Base-by-base conservation (phyloP, 2,113 vertebrate species). In the Capreolus pygargus region DNA sequence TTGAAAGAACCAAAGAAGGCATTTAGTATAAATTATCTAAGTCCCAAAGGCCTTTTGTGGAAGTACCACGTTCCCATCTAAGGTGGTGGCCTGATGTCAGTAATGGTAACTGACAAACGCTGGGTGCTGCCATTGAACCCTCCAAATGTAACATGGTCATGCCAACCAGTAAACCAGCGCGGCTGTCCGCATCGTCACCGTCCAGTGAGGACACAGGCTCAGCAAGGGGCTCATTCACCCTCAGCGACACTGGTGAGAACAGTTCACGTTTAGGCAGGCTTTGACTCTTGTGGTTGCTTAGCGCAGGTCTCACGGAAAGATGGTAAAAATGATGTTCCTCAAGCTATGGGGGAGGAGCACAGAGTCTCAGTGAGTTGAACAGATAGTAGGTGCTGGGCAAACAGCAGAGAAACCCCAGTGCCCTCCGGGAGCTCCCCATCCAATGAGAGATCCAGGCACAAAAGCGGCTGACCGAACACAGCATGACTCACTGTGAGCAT, bases 401-500 rank as follows among this genome's bases (percentile, higher is more conserved):
- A 36, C 36, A 45, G 15, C 8, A 5, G 36, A n/a, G 91, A 17
- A 45, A 23, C 30, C 2, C 10, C 11, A 57, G 64, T 58, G 23
- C 8, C 86, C 50, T 25, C 52, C 78, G 17, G 36, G 36, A 36
- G 25, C 4, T 36, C 0, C 17, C 7, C 3, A 28, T 19, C 64
- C 36, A 0, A 1, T 2, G 19, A 47, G 61, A 61, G 54, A 76
- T n/a, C 15, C 61, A 19, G 61, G 30, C 60, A 47, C 50, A 21
- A 25, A 45, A 28, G 39, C 10, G 4, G 11, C 52, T 43, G 17
- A 6, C 6, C 1, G 16, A 28, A 1, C 7, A 15, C 61, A 11
- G 1, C 7, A 5, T 11, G 7, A 1, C 27, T 25, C 43, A 9
- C 9, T 0, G 1, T 2, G 14, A 55, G 45, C n/a, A 0, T 1